phyloP scores from a whole-genome alignment of 2,888 invertebrate species.

The Idaea biselata region DNA sequence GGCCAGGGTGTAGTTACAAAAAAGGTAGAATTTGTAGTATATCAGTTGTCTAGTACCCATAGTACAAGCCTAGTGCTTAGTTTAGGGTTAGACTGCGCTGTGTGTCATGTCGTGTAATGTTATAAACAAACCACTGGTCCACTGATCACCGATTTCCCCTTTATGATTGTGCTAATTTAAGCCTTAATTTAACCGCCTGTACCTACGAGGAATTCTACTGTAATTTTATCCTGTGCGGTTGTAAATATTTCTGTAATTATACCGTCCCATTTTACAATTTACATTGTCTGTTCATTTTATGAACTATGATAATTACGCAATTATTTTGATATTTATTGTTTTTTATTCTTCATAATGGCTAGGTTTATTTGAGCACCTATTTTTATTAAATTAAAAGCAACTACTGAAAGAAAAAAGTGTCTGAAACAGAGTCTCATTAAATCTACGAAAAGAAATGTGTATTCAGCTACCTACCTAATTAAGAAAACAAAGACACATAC shows the following conservation, averaged over 20 bases:
- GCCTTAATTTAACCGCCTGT: neutral
- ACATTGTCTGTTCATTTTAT: neutral
- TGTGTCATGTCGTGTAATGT: too few species aligned
- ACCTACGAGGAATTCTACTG: neutral
- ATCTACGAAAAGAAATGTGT: neutral
- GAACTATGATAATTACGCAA: neutral
- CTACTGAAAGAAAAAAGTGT: too few species aligned
- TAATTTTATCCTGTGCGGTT: neutral
- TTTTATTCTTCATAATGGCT: neutral
- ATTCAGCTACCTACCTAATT: neutral
- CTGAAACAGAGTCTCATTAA: neutral
- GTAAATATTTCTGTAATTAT: neutral
- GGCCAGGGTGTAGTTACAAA: too few species aligned
- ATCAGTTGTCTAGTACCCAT: too few species aligned
- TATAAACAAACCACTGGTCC: too few species aligned
- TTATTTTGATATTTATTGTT: neutral
- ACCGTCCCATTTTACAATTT: neutral
- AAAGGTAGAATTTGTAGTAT: too few species aligned
- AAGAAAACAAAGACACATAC: slow-evolving; percentile 7
- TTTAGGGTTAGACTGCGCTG: too few species aligned
- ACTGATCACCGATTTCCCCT: too few species aligned
- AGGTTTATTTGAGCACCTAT: neutral
- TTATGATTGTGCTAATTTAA: neutral
- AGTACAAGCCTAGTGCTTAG: too few species aligned
- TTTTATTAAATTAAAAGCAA: neutral